Percentiles rank a stretch among this genome's conserved stretches.
These are phyloP conservation scores for Carlito syrichta DNA, from an alignment of 2,113 vertebrate genomes.

Conservation along the genomic window DNA sequence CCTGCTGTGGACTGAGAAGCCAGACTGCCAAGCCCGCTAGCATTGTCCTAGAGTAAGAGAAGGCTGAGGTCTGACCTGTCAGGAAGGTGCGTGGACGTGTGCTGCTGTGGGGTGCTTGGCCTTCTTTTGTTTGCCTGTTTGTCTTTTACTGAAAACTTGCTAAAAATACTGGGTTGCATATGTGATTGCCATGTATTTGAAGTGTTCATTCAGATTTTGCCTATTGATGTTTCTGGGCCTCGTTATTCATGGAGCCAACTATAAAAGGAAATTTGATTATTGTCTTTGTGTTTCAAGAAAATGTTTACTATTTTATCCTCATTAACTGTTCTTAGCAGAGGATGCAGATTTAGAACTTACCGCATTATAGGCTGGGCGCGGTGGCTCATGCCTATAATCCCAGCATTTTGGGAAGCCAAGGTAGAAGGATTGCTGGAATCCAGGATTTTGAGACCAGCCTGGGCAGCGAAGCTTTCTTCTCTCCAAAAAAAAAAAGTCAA, in stretches of 20 bases:
- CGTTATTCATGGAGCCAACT: slow-evolving; percentile 26
- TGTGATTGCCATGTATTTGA: slow-evolving; percentile 18
- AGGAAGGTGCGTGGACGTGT: slow-evolving; percentile 12
- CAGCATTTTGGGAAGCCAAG: too few species aligned
- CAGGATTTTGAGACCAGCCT: too few species aligned
- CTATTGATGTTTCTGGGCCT: slow-evolving; percentile 28
- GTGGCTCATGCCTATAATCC: too few species aligned
- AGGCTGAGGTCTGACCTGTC: slow-evolving; percentile 15
- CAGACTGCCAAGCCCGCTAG: slow-evolving; percentile 60
- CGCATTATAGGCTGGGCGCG: too few species aligned
- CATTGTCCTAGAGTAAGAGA: slow-evolving; percentile 66
- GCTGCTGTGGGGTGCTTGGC: neutral
- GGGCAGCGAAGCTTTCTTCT: too few species aligned
- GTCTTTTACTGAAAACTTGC: slow-evolving; percentile 16
- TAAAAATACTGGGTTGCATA: neutral
- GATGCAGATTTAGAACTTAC: neutral
- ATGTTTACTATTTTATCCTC: slow-evolving; percentile 9
- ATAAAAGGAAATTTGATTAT: neutral
- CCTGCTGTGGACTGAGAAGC: slow-evolving; percentile 53
- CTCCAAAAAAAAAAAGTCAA: too few species aligned
- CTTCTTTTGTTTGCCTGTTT: slow-evolving; percentile 6
- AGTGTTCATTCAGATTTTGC: slow-evolving; percentile 40
- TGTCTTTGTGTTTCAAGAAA: slow-evolving; percentile 47
- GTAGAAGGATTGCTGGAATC: too few species aligned
- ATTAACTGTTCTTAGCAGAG: neutral